Conservation (phyloP, 2,888 invertebrate genomes). For the Acleris cristana region DNA sequence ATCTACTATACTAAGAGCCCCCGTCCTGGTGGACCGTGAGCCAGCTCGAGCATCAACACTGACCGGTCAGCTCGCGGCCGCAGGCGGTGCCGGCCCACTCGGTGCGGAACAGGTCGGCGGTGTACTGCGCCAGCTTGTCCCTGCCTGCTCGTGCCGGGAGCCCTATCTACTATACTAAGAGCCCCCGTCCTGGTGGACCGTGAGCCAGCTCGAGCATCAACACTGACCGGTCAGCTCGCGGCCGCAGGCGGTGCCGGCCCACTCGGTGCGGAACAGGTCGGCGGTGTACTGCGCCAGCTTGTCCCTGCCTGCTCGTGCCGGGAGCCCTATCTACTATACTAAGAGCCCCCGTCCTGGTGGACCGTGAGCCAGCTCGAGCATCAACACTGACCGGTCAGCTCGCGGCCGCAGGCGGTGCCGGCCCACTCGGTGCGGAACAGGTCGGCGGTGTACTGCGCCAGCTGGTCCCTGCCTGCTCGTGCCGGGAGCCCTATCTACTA, state of each 20-base stretch:
- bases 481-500: too few species aligned
- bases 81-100: slow-evolving; percentile 59
- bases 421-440: slow-evolving; percentile 65
- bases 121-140: slow-evolving; percentile 58
- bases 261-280: slow-evolving; percentile 61
- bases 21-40: too few species aligned
- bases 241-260: slow-evolving; percentile 52
- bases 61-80: slow-evolving; percentile 56
- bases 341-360: too few species aligned
- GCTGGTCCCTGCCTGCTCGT: too few species aligned
- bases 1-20: too few species aligned
- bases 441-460: slow-evolving; percentile 58
- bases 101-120: slow-evolving; percentile 55
- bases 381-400: slow-evolving; percentile 54
- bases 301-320: too few species aligned
- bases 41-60: slow-evolving; percentile 15
- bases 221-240: slow-evolving; percentile 55
- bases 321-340: too few species aligned
- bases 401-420: slow-evolving; percentile 44
- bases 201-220: background rate
- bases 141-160: too few species aligned
- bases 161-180: too few species aligned
- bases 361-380: background rate
- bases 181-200: too few species aligned
- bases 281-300: slow-evolving; percentile 58